Conservation (phyloP, 2,797 vertebrate genomes). For the Hapalemur alaotrensis region DNA sequence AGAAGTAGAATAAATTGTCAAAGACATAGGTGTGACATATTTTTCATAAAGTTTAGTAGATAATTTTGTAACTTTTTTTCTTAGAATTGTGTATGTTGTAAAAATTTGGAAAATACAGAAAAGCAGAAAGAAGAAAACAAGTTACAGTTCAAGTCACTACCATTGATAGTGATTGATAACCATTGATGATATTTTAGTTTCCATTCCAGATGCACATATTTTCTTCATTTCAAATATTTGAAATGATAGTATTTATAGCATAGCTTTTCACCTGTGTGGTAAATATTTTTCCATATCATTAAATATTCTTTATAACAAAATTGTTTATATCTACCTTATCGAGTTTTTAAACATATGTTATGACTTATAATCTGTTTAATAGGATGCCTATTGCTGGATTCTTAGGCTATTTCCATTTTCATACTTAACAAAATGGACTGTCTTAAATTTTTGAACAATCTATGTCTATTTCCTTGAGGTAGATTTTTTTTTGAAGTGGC, state of each 20-base stretch:
- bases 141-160: neutral
- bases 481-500: neutral
- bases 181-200: neutral
- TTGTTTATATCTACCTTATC: neutral
- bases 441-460: neutral
- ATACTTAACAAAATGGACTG: neutral
- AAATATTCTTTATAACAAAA: neutral
- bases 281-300: neutral
- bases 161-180: neutral
- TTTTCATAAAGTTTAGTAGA: neutral
- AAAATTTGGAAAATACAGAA: neutral
- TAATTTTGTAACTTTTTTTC: neutral
- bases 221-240: neutral
- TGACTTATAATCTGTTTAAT: constrained; percentile 10
- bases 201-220: neutral
- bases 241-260: neutral
- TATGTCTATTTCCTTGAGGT: neutral
- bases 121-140: neutral
- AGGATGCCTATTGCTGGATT: neutral
- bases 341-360: neutral
- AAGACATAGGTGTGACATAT: neutral
- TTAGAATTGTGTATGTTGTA: neutral
- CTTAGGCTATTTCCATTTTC: neutral
- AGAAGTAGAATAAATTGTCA: neutral
- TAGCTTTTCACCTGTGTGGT: neutral